Conservation (phyloP, 35 echinoderm and acorn worm genomes). For the Lytechinus pictus region DNA sequence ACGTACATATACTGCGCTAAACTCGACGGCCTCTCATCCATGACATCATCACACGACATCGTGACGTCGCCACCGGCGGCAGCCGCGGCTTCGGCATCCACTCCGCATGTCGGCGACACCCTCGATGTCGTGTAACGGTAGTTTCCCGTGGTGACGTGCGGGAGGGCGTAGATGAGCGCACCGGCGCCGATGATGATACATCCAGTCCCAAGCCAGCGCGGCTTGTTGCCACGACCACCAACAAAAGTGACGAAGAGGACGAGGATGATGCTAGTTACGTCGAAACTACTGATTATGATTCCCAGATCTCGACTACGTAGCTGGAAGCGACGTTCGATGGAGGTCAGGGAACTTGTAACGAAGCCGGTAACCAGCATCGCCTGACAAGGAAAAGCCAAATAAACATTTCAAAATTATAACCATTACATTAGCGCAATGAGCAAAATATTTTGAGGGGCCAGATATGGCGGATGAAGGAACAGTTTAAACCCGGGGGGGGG, state of each 20-base stretch:
- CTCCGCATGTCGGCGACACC: constrained; percentile 49
- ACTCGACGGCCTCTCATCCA: constrained; percentile 5
- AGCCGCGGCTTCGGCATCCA: not conserved
- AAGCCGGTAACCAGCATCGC: constrained; percentile 62
- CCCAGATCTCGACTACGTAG: constrained; percentile 63
- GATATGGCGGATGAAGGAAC: too few species aligned
- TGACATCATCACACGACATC: not conserved
- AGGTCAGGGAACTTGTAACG: constrained; percentile 62
- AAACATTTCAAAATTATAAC: too few species aligned
- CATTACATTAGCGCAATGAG: too few species aligned
- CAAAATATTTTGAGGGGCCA: too few species aligned
- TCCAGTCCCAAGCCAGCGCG: constrained; percentile 57
- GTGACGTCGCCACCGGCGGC: not conserved
- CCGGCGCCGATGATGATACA: constrained; percentile 59
- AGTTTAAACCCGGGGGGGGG: too few species aligned
- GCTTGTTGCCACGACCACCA: constrained; percentile 76
- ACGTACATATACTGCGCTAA: constrained; percentile 60
- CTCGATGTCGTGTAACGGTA: constrained; percentile 51
- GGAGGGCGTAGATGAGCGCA: constrained; percentile 63
- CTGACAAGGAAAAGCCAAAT: not conserved
- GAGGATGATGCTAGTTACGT: constrained; percentile 62
- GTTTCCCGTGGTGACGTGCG: constrained; percentile 61
- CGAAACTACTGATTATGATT: constrained; percentile 63
- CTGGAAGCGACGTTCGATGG: constrained; percentile 72
- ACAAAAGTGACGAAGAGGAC: constrained; percentile 71